A percentile compares a stretch with the other conserved stretches of the same genome.
phyloP scores from a whole-genome alignment of 2,113 vertebrate genomes.

The Talpa occidentalis region DNA sequence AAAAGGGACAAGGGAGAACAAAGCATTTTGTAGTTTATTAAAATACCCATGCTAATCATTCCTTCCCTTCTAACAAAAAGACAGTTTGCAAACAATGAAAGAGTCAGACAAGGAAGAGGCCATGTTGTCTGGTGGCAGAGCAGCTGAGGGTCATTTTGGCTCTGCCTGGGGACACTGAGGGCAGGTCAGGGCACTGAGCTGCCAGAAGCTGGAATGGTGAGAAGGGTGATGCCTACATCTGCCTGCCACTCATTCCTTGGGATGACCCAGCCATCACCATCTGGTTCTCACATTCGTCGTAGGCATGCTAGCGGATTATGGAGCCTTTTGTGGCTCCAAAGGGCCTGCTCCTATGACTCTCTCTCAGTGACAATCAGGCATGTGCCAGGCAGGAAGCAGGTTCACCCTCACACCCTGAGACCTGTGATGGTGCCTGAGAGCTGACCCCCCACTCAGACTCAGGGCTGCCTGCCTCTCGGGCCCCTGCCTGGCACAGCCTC shows the following conservation, averaged over 20 bases:
- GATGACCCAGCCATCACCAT: neutral
- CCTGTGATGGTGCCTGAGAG: slow-evolving; percentile 67
- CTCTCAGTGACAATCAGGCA: neutral
- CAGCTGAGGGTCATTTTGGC: rapidly evolving
- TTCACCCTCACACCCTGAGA: neutral
- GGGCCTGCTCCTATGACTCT: neutral
- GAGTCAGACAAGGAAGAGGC: neutral
- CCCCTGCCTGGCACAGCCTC: slow-evolving; percentile 70
- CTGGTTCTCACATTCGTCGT: neutral
- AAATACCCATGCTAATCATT: neutral
- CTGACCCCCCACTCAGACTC: slow-evolving; percentile 47
- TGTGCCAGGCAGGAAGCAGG: neutral
- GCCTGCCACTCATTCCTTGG: neutral
- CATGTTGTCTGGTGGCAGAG: rapidly evolving
- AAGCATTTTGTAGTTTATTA: neutral
- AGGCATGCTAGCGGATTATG: neutral
- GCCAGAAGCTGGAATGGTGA: neutral
- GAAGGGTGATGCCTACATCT: neutral
- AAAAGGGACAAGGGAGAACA: neutral
- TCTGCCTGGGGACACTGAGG: neutral
- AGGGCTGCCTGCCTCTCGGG: slow-evolving; percentile 73
- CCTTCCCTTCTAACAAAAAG: neutral
- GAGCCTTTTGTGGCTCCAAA: too few relatives aligned
- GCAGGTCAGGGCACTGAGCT: neutral
- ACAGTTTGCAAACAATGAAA: neutral